A percentile compares a stretch with the other conserved stretches of the same genome.
Evolutionary conservation across 2,113 vertebrate species (phyloP).

Genomic region (Martes martes): DNA sequence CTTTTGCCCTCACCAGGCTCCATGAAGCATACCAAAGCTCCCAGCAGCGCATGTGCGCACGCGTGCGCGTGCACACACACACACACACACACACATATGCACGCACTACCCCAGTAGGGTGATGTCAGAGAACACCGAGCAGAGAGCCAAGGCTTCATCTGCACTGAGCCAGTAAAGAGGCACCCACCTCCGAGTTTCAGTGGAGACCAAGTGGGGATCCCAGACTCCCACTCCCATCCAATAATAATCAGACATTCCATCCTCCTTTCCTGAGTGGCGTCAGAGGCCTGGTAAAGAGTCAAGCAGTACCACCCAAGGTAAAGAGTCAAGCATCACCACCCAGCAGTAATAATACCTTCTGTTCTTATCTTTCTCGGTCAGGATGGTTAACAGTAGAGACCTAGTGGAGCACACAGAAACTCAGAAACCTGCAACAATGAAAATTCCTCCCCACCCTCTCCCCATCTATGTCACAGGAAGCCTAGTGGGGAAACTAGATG

Average conservation of each 20-base stretch:
- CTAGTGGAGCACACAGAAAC: background rate
- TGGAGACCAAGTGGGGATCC: background rate
- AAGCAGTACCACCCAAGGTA: background rate
- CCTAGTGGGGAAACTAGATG: background rate
- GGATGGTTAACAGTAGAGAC: background rate
- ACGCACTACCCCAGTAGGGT: too few species aligned
- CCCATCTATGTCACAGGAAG: background rate
- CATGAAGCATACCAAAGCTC: background rate
- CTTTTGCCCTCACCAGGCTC: too few species aligned
- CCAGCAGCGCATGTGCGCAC: fast-evolving
- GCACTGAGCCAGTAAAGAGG: background rate
- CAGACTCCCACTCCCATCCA: background rate
- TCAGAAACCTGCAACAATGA: background rate
- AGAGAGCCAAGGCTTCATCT: background rate
- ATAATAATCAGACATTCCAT: background rate
- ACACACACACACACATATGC: background rate
- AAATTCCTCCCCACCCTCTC: background rate
- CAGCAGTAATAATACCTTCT: background rate
- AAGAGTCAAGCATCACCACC: background rate
- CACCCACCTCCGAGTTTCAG: background rate
- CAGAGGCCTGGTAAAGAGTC: background rate
- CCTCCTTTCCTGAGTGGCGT: background rate
- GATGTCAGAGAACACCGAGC: background rate
- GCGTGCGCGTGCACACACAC: fast-evolving
- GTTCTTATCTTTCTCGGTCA: background rate